Base-by-base conservation (phyloP, 2,888 invertebrate species). In the Odontothrips loti region DNA sequence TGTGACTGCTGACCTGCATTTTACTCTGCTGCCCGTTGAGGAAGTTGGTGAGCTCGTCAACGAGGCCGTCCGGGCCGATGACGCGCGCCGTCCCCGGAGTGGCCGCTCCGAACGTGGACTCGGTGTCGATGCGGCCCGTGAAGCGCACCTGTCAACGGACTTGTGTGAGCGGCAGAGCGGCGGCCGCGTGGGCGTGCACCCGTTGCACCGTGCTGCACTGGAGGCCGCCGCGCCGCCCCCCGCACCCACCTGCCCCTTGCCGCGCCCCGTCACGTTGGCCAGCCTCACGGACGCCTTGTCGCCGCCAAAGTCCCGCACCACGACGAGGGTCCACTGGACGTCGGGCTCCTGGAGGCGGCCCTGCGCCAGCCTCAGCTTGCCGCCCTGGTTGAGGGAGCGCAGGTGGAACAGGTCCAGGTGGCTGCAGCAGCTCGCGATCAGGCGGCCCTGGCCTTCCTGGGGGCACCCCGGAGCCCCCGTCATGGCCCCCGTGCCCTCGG, bases 21-120 rank as follows among this genome's bases (percentile, higher is more conserved):
- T 75, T 75, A 27, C 68, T 27, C 27, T 75, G 68, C 68, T 27
- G 68, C 6, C 58, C 27, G 68, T 27, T 27, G 68, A 75, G 68
- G 68, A 75, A 75, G 68, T 75, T 23, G 27, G 68, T 75, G 68
- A 75, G 68, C 68, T 75, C 68, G 68, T 75, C 68, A 10, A 75
- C 27, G 68, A 75, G 68, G 68, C 68, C 68, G 68, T 75, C 68
- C 23, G 68, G 23, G 68, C 68, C 68, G 68, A 75, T 12, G 27
- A 23, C n/a, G 23, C 68, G 68, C 27, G 68, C 68, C 68, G 68
- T 75, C 10, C 68, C 68, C 23, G 23, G 68, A 27, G 27, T 75
- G 68, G 68, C 27, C 23, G 68, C 68, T 10, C 68, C 68, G 68
- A 75, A 75, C 2, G 68, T 75, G 68, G 68, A 75, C 27, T 75